Evolutionary conservation across 92 coral and sea anemone genomes (phyloP), one percentile per base, ranked within the genome.

Genomic region (Bergia sp.): DNA sequence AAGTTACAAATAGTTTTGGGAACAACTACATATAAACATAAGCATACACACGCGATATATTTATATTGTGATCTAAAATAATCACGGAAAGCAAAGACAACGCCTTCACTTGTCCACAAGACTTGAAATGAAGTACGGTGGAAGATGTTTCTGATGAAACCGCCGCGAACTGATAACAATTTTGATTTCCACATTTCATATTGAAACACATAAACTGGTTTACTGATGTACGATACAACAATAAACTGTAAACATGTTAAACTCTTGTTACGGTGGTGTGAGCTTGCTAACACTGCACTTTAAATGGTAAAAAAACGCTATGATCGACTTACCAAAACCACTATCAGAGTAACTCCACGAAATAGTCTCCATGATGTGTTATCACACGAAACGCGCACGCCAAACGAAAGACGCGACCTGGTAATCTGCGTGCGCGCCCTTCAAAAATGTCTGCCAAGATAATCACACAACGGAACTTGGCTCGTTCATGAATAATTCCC

Each of bases 281-380:
- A 73, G 47, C 72, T 3, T 38, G 67, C 44, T 55, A 40, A 53
- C 15, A 37, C 40, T 55, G 72, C 29, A 21, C 76, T 20, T 55
- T 64, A 39, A 82, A 69, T 49, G 11, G 7, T 6, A 8, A 67
- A 65, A 12, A 39, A 61, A 40, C 53, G 73, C 79, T 65, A 72
- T 45, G 16, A 81, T 50, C 37, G 53, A 74, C 96, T 88, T 85
- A 94, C 96, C 96, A 65, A 92, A 94, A 3, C 90, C 96, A 55
- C 69, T 94, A 11, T 94, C 96, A 10, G 91, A 73, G 21, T 94
- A 94, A 72, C 94, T 90, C 96, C 96, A 94, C 18, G 96, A 88
- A n/a, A 94, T 91, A 1, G 88, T 89, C 61, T 71, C 90, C 50
- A 87, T 84, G 76, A 29, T 82, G 61, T 29, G 50, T 84, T 44